phyloP scores from a whole-genome alignment of 2,888 invertebrate species.

The Parthenolecanium corni region DNA sequence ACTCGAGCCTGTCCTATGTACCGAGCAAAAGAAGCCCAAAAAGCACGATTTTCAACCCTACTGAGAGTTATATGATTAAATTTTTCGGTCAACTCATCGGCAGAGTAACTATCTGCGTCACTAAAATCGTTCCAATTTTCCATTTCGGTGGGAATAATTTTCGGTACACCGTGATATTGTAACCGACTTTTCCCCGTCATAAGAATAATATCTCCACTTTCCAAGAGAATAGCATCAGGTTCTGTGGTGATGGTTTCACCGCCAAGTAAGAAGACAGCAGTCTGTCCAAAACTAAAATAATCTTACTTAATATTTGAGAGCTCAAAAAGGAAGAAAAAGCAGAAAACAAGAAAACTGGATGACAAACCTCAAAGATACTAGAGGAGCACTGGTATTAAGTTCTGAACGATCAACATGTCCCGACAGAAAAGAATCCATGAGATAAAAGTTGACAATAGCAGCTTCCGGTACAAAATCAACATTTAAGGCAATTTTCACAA shows the following conservation, averaged over 20 bases:
- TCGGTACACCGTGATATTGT: conserved; percentile 89
- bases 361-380: conserved; percentile 75
- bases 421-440: conserved; percentile 79
- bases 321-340: no score
- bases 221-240: conserved; percentile 59
- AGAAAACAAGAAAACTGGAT: not conserved
- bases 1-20: conserved; percentile 67
- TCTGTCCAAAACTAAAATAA: conserved; percentile 76
- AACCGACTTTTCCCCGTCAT: conserved; percentile 78
- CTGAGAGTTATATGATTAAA: not conserved
- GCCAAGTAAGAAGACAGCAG: conserved; percentile 87
- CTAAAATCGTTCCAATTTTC: conserved; percentile 37
- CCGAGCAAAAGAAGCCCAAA: conserved; percentile 46
- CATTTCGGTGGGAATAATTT: conserved; percentile 49
- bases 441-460: conserved; percentile 92
- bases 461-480: conserved; percentile 65
- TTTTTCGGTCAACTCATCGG: not conserved
- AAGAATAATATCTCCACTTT: conserved; percentile 80
- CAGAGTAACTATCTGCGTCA: not conserved
- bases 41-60: conserved; percentile 37
- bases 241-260: conserved; percentile 56
- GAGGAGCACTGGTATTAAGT: conserved; percentile 66
- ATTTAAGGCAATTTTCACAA: conserved; percentile 51
- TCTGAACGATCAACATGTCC: conserved; percentile 95
- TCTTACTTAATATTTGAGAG: not conserved